Conservation (phyloP, 2,113 vertebrate genomes). For the Leptobrachium leishanense region DNA sequence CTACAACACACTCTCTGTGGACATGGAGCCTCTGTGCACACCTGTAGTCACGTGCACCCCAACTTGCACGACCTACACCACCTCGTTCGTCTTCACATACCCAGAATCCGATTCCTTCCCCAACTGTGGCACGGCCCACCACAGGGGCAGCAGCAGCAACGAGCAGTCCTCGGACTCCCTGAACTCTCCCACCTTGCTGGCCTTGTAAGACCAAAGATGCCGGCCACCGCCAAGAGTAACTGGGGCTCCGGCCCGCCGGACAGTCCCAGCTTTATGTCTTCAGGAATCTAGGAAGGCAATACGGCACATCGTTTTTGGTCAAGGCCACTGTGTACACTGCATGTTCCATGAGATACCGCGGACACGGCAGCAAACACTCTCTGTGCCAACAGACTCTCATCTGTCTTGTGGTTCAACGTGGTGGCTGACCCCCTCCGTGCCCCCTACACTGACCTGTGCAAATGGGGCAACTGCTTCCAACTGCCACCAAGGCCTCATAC, state of each 20-base stretch:
- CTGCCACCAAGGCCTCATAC: conserved; percentile 57
- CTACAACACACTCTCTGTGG: conserved; percentile 68
- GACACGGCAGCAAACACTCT: too few species aligned
- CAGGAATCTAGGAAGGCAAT: conserved; percentile 2
- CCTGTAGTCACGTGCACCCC: conserved; percentile 94
- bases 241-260: not conserved
- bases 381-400: conserved; percentile 46
- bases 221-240: not conserved
- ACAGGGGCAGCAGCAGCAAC: conserved; percentile 88
- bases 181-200: conserved; percentile 92
- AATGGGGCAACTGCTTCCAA: conserved; percentile 48
- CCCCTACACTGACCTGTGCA: too few species aligned
- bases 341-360: not conserved
- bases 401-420: conserved; percentile 54
- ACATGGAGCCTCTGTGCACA: conserved; percentile 93
- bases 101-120: conserved; percentile 85
- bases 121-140: conserved; percentile 80
- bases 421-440: conserved; percentile 54
- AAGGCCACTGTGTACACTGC: conserved; percentile 22
- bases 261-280: conserved; percentile 4
- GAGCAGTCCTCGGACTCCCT: conserved; percentile 95
- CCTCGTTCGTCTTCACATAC: conserved; percentile 91
- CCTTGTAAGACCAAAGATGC: conserved; percentile 75
- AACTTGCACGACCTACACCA: conserved; percentile 83
- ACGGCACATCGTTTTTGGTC: conserved; percentile 5